Evolutionary conservation across 2,888 invertebrate species (phyloP).

Genomic region (Xestia rhomboidea): DNA sequence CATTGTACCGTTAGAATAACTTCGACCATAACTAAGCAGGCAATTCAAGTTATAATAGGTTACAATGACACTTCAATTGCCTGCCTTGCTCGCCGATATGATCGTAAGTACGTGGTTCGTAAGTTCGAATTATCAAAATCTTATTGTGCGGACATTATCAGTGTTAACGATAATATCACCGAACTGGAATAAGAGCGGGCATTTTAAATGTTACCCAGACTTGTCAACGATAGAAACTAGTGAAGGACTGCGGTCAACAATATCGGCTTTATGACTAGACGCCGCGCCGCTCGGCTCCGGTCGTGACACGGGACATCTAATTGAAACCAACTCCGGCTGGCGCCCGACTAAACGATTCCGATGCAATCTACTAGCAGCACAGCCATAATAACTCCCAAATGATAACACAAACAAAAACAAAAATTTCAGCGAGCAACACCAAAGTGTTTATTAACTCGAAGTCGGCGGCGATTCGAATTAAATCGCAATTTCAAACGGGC

Average conservation of each 20-base stretch:
- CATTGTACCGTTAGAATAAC: slow-evolving; percentile 18
- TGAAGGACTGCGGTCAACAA: slow-evolving; percentile 46
- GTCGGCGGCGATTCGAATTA: slow-evolving; percentile 71
- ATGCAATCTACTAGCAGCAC: slow-evolving; percentile 34
- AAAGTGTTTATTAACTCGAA: slow-evolving; percentile 65
- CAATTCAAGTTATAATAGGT: slow-evolving; percentile 35
- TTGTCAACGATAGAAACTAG: slow-evolving; percentile 37
- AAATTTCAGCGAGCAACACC: slow-evolving; percentile 55
- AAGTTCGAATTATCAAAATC: slow-evolving; percentile 56
- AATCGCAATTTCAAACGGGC: slow-evolving; percentile 75
- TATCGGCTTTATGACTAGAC: slow-evolving; percentile 54
- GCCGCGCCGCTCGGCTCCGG: slow-evolving; percentile 50
- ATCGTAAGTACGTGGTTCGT: slow-evolving; percentile 41
- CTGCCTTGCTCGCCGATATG: slow-evolving; percentile 33
- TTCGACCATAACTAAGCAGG: slow-evolving; percentile 34
- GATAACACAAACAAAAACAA: slow-evolving; percentile 59
- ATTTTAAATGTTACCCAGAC: slow-evolving; percentile 44
- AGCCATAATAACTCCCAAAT: slow-evolving; percentile 48
- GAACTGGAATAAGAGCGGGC: slow-evolving; percentile 25
- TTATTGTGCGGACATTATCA: slow-evolving; percentile 44
- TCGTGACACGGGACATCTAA: slow-evolving; percentile 74
- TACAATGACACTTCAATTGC: slow-evolving; percentile 52
- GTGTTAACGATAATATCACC: slow-evolving; percentile 43
- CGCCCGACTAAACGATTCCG: slow-evolving; percentile 66
- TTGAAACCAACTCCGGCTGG: slow-evolving; percentile 74